A percentile compares a stretch with the other conserved stretches of the same genome.
Evolutionary conservation across 2,888 invertebrate species (phyloP).

Genomic region (Lasioglossum pauxillum): DNA sequence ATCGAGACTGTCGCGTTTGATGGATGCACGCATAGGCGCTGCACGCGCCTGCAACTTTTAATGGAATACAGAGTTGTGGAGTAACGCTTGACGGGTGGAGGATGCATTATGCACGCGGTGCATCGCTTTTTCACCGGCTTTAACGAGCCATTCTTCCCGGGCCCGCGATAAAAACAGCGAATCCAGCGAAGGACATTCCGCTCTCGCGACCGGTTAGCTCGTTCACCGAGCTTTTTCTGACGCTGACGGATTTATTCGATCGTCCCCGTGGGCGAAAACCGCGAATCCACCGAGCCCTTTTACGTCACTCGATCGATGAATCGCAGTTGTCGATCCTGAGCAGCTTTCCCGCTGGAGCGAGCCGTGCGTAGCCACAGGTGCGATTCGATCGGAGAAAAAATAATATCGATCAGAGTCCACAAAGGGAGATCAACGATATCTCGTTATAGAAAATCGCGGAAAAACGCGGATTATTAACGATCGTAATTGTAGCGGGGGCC

Average conservation of each 20-base stretch:
- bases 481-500: slow-evolving; percentile 31
- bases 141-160: slow-evolving; percentile 54
- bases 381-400: neutral
- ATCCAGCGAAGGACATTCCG: slow-evolving; percentile 45
- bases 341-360: neutral
- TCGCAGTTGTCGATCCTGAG: neutral
- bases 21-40: neutral
- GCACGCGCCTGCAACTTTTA: neutral
- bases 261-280: neutral
- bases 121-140: slow-evolving; percentile 45
- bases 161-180: slow-evolving; percentile 43
- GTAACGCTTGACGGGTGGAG: slow-evolving; percentile 14
- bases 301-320: slow-evolving; percentile 10
- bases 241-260: slow-evolving; percentile 24
- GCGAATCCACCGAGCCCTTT: neutral
- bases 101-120: slow-evolving; percentile 49
- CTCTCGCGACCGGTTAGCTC: slow-evolving; percentile 1
- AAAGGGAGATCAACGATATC: neutral
- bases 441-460: slow-evolving; percentile 5
- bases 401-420: neutral
- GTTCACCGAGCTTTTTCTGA: slow-evolving; percentile 23
- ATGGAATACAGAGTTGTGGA: neutral
- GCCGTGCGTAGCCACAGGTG: neutral
- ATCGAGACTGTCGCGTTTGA: neutral
- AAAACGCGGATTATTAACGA: slow-evolving; percentile 49